Base-by-base conservation (phyloP, 1,140 invertebrate genomes). In the Panulirus ornatus region DNA sequence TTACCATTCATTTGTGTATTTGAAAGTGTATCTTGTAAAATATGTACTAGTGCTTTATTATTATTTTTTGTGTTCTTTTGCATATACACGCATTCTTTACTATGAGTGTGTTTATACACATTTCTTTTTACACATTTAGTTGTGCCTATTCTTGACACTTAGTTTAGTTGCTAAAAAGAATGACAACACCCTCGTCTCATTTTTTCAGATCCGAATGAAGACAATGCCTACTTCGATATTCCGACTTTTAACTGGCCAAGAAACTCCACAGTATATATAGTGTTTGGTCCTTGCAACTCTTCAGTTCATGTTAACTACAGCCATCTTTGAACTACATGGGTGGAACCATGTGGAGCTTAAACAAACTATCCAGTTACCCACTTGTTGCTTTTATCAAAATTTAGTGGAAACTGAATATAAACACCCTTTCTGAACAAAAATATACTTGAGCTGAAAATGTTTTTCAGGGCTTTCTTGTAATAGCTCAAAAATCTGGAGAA, bases 161-260 rank as follows among this genome's bases (percentile, higher is more conserved):
- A 70, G n/a, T n/a, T n/a, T n/a, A n/a, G n/a, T n/a, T n/a, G n/a
- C n/a, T n/a, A n/a, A n/a, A n/a, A n/a, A n/a, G n/a, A n/a, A n/a
- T n/a, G n/a, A n/a, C n/a, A n/a, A n/a, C n/a, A n/a, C n/a, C n/a
- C n/a, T n/a, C n/a, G n/a, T n/a, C 76, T 40, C 85, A 86, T 44
- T 89, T 75, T 96, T 96, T 36, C 95, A 99, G 98, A 99, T 99
- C 93, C 95, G 99, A 91, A 99, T 99, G 99, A 99, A 99, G 95
- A 99, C 99, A 79, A 99, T 99, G 99, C 99, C 99, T 91, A 99
- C 99, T 89, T 99, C 99, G 81, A 99, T 99, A 97, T 99, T 99
- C 95, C 96, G 99, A 93, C 95, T 99, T 93, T 95, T 99, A 93
- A 99, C 99, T 89, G 99, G 99, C 87, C 99, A 99, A 95, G 99